Evolutionary conservation across 1,140 invertebrate genomes (phyloP).

Genomic region (Yoshiicerus persimilis): DNA sequence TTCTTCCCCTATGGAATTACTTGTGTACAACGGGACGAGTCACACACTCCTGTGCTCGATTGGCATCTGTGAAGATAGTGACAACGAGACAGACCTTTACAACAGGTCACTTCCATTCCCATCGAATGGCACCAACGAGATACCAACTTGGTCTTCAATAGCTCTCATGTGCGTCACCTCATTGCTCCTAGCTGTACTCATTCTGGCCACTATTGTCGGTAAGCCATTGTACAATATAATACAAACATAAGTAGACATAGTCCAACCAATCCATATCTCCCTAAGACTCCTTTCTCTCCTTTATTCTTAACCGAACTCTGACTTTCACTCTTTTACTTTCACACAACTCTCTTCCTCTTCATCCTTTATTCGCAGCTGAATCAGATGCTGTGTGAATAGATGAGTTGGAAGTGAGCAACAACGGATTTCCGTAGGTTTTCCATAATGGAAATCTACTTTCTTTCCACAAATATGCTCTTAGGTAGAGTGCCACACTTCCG

Average conservation of each 20-base stretch:
- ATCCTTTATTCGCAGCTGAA: neutral
- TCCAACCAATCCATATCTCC: neutral
- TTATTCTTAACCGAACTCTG: neutral
- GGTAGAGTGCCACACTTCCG: neutral
- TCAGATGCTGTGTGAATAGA: neutral
- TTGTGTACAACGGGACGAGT: neutral
- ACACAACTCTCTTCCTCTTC: neutral
- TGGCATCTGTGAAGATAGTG: constrained; percentile 3
- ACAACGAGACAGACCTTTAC: constrained; percentile 20
- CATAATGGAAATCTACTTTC: neutral
- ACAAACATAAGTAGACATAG: neutral
- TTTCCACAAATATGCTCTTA: neutral
- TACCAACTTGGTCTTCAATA: constrained; percentile 32
- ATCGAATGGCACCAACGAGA: neutral
- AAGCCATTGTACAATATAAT: neutral
- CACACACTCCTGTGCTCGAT: neutral
- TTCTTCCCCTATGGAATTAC: neutral
- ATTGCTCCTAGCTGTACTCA: constrained; percentile 39
- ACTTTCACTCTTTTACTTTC: neutral
- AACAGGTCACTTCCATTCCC: neutral
- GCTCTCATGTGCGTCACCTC: constrained; percentile 40
- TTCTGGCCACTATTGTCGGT: constrained; percentile 46
- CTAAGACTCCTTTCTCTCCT: neutral
- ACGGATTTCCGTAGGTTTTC: constrained; percentile 9
- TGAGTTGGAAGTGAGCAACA: constrained; percentile 4